Evolutionary conservation across 2,888 invertebrate species (phyloP), one percentile per base, ranked within the genome.

Genomic region (Pteria penguin): DNA sequence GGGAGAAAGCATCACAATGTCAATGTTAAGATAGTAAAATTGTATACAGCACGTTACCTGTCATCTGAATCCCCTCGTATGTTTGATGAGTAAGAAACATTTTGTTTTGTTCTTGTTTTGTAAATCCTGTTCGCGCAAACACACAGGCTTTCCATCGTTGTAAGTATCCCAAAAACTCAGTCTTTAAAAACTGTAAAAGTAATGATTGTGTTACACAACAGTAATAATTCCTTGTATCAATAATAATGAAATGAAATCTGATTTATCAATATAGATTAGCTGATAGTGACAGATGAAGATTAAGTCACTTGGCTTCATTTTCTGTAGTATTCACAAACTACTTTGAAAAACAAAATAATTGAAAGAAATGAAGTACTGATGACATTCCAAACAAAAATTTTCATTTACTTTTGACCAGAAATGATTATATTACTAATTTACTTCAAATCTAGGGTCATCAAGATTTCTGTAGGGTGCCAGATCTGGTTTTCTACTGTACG

Each of bases 71-170:
- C 36, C 63, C 63, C 36, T 45, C 63, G 36, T 22, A n/a, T 8
- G 63, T 36, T 33, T 63, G 63, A 11, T 36, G 18, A 1, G 63
- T 33, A 26, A 63, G 63, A 36, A 63, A n/a, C 63, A 63, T 63
- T 24, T 63, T 36, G 26, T 63, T 63, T 63, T 63, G 5, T 26
- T 63, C 36, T 36, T 31, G 36, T 24, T 36, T 63, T n/a, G 45
- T 29, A 26, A 63, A 63, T 14, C 36, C 63, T 63, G 18, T 32
- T 4, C 63, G 32, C 5, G 63, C 24, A n/a, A 14, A 18, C 26
- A 63, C 63, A n/a, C 33, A 36, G 18, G 33, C 24, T 26, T 36
- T n/a, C 63, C 63, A 63, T 11, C 36, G 11, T 14, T 26, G 5
- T 1, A 63, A 22, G 22, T 63, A 63, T 11, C 26, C 36, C 8